phyloP scores from a whole-genome alignment of 2,113 vertebrate genomes.

The Psilopsiagon aurifrons region DNA sequence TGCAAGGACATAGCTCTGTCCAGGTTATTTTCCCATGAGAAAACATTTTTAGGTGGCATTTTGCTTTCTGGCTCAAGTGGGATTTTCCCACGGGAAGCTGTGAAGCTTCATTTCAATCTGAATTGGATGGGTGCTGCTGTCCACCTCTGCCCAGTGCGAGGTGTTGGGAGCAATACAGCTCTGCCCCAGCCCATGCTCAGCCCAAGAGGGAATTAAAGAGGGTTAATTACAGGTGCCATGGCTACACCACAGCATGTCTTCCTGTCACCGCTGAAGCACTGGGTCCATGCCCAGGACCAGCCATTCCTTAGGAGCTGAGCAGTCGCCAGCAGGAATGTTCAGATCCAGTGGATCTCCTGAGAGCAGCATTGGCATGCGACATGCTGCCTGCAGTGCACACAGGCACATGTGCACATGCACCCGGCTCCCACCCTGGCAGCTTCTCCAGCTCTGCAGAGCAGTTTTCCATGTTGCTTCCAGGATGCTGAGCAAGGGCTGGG shows the following conservation, averaged over 20 bases:
- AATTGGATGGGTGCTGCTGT: background rate
- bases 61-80: accelerated
- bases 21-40: accelerated
- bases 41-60: accelerated
- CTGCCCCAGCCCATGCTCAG: background rate
- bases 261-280: background rate
- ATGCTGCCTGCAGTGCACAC: background rate
- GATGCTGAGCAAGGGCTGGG: background rate
- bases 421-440: background rate
- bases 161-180: accelerated
- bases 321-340: background rate
- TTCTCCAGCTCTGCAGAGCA: background rate
- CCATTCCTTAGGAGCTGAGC: background rate
- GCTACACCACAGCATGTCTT: background rate
- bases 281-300: background rate
- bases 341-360: background rate
- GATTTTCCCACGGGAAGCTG: background rate
- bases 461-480: background rate
- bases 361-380: background rate
- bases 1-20: background rate
- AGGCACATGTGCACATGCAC: background rate
- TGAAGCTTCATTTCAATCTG: background rate
- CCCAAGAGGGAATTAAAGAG: background rate
- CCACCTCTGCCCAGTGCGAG: background rate
- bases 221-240: background rate